Conservation (phyloP, 2,113 vertebrate species). For the Passerina amoena region DNA sequence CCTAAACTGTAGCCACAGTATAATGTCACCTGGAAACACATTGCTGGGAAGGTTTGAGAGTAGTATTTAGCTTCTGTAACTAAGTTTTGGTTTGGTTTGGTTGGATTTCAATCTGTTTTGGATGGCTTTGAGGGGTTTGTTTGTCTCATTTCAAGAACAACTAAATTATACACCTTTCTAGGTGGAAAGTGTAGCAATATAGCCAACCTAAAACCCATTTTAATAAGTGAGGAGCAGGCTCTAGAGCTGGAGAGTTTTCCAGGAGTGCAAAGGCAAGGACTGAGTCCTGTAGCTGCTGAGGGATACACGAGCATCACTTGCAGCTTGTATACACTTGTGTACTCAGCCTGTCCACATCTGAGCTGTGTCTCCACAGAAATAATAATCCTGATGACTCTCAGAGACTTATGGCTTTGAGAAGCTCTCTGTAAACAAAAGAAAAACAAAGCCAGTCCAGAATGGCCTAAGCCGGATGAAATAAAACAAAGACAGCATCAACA, state of each 20-base stretch:
- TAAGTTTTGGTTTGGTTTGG: background rate
- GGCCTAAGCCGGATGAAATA: background rate
- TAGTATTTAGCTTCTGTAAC: background rate
- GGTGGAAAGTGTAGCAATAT: background rate
- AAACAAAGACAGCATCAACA: conserved; percentile 42
- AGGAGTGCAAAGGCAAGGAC: background rate
- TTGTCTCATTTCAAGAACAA: background rate
- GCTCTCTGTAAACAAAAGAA: conserved; percentile 19
- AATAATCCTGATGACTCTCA: conserved; percentile 23
- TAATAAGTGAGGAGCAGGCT: background rate
- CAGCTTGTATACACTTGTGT: background rate
- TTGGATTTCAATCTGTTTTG: background rate
- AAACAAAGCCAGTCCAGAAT: conserved; percentile 3
- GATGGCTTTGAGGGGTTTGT: background rate
- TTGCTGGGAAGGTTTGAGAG: background rate
- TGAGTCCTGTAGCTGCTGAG: background rate
- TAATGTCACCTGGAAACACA: background rate
- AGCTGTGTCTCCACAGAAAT: background rate
- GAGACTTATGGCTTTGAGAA: conserved; percentile 3
- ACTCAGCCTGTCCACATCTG: background rate
- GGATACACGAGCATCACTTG: background rate
- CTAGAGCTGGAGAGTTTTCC: background rate
- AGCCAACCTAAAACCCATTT: background rate
- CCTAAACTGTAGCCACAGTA: background rate
- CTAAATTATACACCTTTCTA: background rate